Conservation (phyloP, 2,113 vertebrate genomes). For the Anguilla japonica region DNA sequence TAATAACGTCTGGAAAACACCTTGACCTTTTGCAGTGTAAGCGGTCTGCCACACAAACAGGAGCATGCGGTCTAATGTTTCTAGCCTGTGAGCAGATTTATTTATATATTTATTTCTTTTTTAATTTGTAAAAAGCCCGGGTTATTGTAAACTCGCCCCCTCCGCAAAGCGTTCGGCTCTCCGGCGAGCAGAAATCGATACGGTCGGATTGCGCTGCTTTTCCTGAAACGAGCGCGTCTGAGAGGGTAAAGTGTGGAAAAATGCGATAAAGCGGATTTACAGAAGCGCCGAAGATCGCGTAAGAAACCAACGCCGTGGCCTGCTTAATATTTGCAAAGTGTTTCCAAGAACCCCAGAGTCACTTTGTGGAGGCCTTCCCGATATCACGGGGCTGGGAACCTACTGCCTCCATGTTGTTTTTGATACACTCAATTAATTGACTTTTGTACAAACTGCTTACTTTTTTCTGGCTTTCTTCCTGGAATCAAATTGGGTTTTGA, state of each 20-base stretch:
- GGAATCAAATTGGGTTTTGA: constrained; percentile 71
- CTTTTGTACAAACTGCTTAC: constrained; percentile 66
- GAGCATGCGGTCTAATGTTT: not conserved
- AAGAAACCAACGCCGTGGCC: not conserved
- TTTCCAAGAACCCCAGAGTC: constrained; percentile 48
- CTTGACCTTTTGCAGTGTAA: not conserved
- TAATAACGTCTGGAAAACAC: not conserved
- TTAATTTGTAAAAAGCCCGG: constrained; percentile 18
- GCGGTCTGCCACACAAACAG: not conserved
- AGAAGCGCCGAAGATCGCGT: not conserved
- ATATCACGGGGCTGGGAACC: constrained; percentile 47
- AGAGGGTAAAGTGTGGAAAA: constrained; percentile 41
- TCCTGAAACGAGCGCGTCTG: constrained; percentile 5
- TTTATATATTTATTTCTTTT: not conserved
- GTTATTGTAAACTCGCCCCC: constrained; percentile 13
- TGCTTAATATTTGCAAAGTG: constrained; percentile 31
- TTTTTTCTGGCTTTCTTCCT: constrained; percentile 66
- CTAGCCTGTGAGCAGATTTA: not conserved
- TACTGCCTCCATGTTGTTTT: constrained; percentile 53
- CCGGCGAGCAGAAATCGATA: constrained; percentile 43
- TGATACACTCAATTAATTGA: constrained; percentile 67
- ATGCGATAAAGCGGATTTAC: constrained; percentile 36
- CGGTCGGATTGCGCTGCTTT: constrained; percentile 25
- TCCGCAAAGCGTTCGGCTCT: constrained; percentile 25
- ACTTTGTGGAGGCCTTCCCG: constrained; percentile 50